phyloP scores from a whole-genome alignment of 2,888 invertebrate genomes.

The Lysandra bellargus region DNA sequence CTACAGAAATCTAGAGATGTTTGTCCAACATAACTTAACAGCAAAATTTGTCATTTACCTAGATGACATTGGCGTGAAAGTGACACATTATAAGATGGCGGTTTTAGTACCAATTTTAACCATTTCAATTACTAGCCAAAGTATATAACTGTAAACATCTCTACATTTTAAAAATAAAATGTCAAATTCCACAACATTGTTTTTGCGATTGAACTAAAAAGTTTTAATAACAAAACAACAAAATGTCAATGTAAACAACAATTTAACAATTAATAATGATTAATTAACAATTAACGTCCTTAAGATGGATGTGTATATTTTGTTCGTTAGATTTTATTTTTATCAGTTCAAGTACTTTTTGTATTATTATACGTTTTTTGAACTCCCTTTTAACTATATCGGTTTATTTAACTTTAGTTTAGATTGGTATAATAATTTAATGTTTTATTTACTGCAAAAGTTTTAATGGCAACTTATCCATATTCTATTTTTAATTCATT shows the following conservation, averaged over 20 bases:
- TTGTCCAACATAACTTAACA: no score
- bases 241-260: slow-evolving; percentile 12
- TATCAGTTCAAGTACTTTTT: slow-evolving; percentile 52
- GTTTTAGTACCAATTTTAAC: no score
- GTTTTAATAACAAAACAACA: slow-evolving; percentile 3
- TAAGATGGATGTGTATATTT: slow-evolving; percentile 43
- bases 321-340: slow-evolving; percentile 42
- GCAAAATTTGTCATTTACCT: no score
- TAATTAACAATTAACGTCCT: slow-evolving; percentile 30
- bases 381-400: slow-evolving; percentile 20
- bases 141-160: no score
- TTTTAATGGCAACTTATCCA: no score
- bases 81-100: no score
- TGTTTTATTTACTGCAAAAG: background rate
- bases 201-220: background rate
- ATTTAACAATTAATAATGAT: slow-evolving; percentile 25
- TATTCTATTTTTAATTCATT: no score
- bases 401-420: slow-evolving; percentile 5
- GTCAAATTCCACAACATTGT: no score
- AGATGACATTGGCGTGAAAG: no score
- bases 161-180: no score
- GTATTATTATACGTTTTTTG: slow-evolving; percentile 40
- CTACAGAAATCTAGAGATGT: no score
- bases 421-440: background rate
- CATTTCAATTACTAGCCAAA: no score